Conservation (phyloP, 1,140 invertebrate genomes). For the Nasonia giraulti region DNA sequence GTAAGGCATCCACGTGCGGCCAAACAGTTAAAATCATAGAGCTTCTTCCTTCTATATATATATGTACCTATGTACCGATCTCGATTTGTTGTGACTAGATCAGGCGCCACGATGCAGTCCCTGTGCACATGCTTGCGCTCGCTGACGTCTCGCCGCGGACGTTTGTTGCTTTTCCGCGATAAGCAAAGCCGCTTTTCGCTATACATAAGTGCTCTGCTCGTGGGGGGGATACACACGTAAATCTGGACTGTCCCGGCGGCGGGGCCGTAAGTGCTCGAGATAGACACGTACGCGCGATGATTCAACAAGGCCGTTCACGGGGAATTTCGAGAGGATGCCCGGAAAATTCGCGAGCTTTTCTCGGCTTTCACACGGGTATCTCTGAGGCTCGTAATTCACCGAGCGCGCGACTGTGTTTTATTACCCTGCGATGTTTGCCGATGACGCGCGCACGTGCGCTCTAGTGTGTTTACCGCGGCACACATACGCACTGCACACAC, state of each 20-base stretch:
- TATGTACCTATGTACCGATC: neutral
- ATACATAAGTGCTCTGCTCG: neutral
- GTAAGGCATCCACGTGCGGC: neutral
- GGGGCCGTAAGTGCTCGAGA: neutral
- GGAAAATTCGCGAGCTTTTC: neutral
- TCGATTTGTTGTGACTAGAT: neutral
- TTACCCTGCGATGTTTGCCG: too few species aligned
- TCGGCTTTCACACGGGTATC: neutral
- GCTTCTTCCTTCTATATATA: too few species aligned
- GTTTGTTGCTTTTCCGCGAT: conserved; percentile 9
- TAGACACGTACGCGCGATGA: neutral
- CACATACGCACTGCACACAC: too few species aligned
- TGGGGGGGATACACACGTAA: neutral
- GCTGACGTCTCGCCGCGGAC: conserved; percentile 1
- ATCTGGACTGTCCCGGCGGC: neutral
- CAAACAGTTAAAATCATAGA: neutral
- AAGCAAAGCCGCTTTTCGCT: neutral
- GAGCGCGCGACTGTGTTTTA: too few species aligned
- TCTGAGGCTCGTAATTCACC: neutral
- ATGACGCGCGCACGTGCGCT: too few species aligned
- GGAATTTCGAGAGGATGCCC: neutral
- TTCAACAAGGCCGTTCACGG: neutral
- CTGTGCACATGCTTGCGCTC: neutral
- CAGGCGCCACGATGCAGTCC: neutral
- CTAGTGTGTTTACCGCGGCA: too few species aligned